Conservation (phyloP, 1,140 invertebrate species). For the Ostrea denselamellosa region DNA sequence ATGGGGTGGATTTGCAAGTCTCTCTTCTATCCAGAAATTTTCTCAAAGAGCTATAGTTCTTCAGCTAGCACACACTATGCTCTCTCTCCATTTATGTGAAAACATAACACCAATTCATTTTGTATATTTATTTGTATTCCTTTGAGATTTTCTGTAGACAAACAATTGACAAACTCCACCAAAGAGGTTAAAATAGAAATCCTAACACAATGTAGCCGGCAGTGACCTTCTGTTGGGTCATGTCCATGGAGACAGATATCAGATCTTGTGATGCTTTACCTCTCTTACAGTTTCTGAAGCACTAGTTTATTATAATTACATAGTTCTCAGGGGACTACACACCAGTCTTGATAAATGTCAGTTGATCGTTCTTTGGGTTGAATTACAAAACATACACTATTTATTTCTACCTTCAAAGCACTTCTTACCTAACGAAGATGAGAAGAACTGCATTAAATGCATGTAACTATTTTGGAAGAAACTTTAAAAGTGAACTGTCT, state of each 20-base stretch:
- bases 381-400: background rate
- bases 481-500: too few relatives aligned
- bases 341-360: background rate
- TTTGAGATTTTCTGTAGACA: constrained; percentile 33
- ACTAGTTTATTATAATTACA: constrained; percentile 9
- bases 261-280: constrained; percentile 21
- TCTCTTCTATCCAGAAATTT: too few relatives aligned
- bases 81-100: too few relatives aligned
- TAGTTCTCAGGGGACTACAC: background rate
- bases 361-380: background rate
- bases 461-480: background rate
- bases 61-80: too few relatives aligned
- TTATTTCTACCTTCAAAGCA: background rate
- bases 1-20: too few relatives aligned
- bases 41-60: too few relatives aligned
- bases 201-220: constrained; percentile 23
- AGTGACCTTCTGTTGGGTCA: background rate
- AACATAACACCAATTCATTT: background rate
- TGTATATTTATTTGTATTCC: constrained; percentile 10
- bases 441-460: background rate
- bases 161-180: constrained; percentile 30
- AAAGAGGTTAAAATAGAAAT: constrained; percentile 24
- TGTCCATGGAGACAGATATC: background rate
- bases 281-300: background rate
- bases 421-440: background rate